A percentile compares a stretch with the other conserved stretches of the same genome.
These are phyloP conservation scores for Tenthredo amoena DNA, from an alignment of 2,888 invertebrate genomes.

Conservation along the genomic window DNA sequence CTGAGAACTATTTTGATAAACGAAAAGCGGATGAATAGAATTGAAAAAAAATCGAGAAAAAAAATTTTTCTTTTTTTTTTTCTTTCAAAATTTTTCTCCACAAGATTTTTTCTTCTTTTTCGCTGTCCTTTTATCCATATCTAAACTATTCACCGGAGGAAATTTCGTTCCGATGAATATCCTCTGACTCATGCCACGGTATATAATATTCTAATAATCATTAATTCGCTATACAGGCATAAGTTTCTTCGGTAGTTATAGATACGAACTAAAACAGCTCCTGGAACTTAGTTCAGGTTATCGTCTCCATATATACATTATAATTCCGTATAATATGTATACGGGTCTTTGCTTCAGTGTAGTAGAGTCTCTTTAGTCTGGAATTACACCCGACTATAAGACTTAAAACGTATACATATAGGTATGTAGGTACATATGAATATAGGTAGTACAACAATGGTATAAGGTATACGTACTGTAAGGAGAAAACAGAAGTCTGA, in stretches of 20 bases:
- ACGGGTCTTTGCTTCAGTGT: no score
- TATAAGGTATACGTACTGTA: neutral
- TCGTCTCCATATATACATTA: neutral
- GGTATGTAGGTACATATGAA: neutral
- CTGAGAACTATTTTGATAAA: no score
- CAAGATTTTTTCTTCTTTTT: neutral
- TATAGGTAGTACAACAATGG: neutral
- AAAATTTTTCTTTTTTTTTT: no score
- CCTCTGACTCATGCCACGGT: no score
- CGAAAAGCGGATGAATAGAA: no score
- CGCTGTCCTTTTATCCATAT: no score
- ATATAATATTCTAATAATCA: neutral
- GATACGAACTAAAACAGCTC: neutral
- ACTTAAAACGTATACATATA: neutral
- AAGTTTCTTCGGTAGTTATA: neutral
- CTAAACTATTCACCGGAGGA: no score
- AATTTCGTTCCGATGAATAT: no score
- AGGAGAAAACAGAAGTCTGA: slow-evolving; percentile 6
- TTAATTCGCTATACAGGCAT: neutral
- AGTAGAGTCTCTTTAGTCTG: neutral
- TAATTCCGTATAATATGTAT: neutral
- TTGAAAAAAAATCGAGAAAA: no score
- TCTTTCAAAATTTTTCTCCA: no score
- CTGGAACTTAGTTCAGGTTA: neutral
- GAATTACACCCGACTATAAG: neutral